A percentile compares a stretch with the other conserved stretches of the same genome.
Conservation (phyloP, 2,797 vertebrate genomes). For the Cirrhinus mrigala region DNA sequence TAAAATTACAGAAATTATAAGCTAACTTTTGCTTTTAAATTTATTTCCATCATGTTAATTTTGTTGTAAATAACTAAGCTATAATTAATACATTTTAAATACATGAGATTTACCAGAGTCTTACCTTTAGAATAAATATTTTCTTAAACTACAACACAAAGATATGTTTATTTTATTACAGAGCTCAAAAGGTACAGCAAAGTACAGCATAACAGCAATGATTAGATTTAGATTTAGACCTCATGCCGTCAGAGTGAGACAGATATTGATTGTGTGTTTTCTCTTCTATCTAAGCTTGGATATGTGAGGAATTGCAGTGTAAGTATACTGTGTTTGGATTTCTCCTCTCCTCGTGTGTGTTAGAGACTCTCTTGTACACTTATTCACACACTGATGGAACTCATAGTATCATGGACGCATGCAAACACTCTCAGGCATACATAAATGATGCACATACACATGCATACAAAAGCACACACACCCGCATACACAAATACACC, state of each 20-base stretch:
- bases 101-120: background rate
- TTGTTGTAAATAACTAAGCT: background rate
- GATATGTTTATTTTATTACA: background rate
- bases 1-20: background rate
- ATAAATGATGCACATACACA: constrained; percentile 11
- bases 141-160: background rate
- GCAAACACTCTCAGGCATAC: constrained; percentile 16
- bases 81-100: background rate
- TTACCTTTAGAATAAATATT: background rate
- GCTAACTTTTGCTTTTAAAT: background rate
- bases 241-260: constrained; percentile 51
- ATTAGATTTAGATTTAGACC: constrained; percentile 18
- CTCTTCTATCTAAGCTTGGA: constrained; percentile 83
- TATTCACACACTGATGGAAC: constrained; percentile 72
- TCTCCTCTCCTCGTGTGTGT: constrained; percentile 78
- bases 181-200: background rate
- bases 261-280: constrained; percentile 74
- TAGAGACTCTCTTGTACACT: constrained; percentile 77
- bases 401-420: constrained; percentile 62
- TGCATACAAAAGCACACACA: constrained; percentile 14
- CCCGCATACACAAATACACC: background rate
- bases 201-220: constrained; percentile 2
- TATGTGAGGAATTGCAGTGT: constrained; percentile 84
- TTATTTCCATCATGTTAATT: background rate
- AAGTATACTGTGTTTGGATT: constrained; percentile 80